Evolutionary conservation across 2,888 invertebrate genomes (phyloP).

Genomic region (Ptychoptera contaminata): DNA sequence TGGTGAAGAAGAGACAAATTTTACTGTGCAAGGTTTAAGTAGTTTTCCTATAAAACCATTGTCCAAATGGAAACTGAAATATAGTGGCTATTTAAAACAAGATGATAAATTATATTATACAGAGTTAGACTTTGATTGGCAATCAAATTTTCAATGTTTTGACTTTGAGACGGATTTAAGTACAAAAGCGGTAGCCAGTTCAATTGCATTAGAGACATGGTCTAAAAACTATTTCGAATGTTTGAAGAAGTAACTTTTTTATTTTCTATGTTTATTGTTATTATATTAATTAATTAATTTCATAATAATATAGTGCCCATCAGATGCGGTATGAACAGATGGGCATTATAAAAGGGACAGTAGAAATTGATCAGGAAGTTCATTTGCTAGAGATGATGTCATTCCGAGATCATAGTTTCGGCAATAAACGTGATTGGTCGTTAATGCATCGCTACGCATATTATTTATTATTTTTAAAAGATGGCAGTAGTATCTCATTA

Average conservation of each 20-base stretch:
- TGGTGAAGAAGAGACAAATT: conserved; percentile 34
- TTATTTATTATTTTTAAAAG: conserved; percentile 56
- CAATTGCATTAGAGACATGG: conserved; percentile 63
- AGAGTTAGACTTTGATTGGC: conserved; percentile 45
- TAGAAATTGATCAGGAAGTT: conserved; percentile 37
- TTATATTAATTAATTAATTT: conserved; percentile 5
- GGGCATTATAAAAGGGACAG: conserved; percentile 43
- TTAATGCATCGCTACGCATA: conserved; percentile 63
- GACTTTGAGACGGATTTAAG: conserved; percentile 60
- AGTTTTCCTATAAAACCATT: conserved; percentile 53
- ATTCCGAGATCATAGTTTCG: conserved; percentile 70
- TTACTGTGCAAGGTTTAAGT: conserved; percentile 51
- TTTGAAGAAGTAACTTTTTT: conserved; percentile 39
- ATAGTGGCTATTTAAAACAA: conserved; percentile 45
- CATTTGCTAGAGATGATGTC: conserved; percentile 39
- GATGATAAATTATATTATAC: conserved; percentile 35
- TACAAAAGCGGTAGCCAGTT: conserved; percentile 46
- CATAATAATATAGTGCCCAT: conserved; percentile 38
- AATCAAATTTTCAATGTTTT: conserved; percentile 44
- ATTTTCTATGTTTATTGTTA: neutral
- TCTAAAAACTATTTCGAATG: conserved; percentile 46
- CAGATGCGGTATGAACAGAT: conserved; percentile 77
- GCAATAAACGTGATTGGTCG: conserved; percentile 55
- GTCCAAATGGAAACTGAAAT: conserved; percentile 55
- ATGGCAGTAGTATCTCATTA: conserved; percentile 50